Evolutionary conservation across 2,797 vertebrate genomes (phyloP).

Genomic region (Phataginus tricuspis): DNA sequence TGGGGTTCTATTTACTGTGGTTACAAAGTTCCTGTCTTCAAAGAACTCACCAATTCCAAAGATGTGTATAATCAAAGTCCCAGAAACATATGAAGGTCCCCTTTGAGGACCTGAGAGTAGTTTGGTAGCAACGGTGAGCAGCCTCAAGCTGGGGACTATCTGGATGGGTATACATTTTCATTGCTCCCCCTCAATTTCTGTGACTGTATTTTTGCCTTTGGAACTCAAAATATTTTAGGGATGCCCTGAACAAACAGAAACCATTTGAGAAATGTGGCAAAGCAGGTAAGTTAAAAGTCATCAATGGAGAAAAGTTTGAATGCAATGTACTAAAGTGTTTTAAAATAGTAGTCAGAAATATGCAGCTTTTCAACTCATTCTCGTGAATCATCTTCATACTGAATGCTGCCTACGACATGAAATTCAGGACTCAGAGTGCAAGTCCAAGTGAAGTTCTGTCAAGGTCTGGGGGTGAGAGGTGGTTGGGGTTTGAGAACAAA

Average conservation of each 20-base stretch:
- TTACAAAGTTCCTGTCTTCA: neutral
- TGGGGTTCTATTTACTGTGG: neutral
- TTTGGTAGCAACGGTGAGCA: neutral
- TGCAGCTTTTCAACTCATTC: neutral
- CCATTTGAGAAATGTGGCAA: slow-evolving; percentile 28
- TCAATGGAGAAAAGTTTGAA: neutral
- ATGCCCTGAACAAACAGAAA: neutral
- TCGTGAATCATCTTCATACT: neutral
- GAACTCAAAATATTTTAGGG: slow-evolving; percentile 12
- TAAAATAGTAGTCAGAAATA: neutral
- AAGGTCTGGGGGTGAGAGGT: neutral
- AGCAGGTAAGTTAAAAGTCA: slow-evolving; percentile 6
- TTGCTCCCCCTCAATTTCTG: neutral
- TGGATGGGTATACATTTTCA: neutral
- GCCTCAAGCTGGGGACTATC: neutral
- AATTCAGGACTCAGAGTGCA: neutral
- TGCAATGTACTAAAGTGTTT: neutral
- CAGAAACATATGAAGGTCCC: neutral
- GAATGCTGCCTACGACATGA: neutral
- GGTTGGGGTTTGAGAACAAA: slow-evolving; percentile 37
- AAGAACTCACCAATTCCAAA: neutral
- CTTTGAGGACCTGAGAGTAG: neutral
- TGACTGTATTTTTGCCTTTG: neutral
- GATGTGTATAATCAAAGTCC: neutral
- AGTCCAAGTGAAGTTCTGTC: neutral